phyloP scores from a whole-genome alignment of 1,140 invertebrate species.

The Zaprionus tsacasi region DNA sequence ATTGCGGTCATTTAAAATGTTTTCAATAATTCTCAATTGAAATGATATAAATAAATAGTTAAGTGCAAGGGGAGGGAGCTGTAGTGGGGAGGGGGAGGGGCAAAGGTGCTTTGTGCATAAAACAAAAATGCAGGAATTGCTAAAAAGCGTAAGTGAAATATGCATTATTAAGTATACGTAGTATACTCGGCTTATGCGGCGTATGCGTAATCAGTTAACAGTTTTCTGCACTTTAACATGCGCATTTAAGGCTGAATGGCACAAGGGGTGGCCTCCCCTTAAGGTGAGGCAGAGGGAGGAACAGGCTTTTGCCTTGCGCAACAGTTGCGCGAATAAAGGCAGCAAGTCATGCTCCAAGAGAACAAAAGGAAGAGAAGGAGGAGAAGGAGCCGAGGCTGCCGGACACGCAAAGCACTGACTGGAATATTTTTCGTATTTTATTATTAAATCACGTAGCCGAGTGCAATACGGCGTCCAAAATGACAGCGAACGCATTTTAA shows the following conservation, averaged over 20 bases:
- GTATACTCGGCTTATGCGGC: constrained; percentile 2
- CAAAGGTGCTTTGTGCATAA: constrained; percentile 26
- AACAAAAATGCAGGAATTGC: constrained; percentile 36
- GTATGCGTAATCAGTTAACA: constrained; percentile 39
- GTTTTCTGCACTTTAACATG: constrained; percentile 9
- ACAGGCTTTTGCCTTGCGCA: background rate
- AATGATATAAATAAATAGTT: constrained; percentile 54
- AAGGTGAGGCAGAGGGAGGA: background rate
- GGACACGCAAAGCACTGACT: constrained; percentile 57
- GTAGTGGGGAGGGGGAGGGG: no score
- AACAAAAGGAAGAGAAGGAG: background rate
- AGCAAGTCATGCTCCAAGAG: constrained; percentile 56
- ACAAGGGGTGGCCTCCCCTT: background rate
- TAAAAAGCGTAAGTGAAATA: constrained; percentile 18
- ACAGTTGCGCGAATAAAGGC: constrained; percentile 7
- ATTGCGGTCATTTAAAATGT: constrained; percentile 65
- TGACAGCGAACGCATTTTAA: constrained; percentile 82
- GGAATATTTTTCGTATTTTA: constrained; percentile 76
- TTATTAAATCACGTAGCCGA: constrained; percentile 82
- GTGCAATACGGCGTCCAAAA: constrained; percentile 81
- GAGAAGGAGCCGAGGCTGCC: background rate
- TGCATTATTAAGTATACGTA: constrained; percentile 23
- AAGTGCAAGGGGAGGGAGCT: background rate
- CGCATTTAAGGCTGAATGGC: constrained; percentile 20
- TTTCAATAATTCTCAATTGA: constrained; percentile 70